Evolutionary conservation across 2,888 invertebrate species (phyloP), one percentile per base, ranked within the genome.

Genomic region (Mycalesis mineus): DNA sequence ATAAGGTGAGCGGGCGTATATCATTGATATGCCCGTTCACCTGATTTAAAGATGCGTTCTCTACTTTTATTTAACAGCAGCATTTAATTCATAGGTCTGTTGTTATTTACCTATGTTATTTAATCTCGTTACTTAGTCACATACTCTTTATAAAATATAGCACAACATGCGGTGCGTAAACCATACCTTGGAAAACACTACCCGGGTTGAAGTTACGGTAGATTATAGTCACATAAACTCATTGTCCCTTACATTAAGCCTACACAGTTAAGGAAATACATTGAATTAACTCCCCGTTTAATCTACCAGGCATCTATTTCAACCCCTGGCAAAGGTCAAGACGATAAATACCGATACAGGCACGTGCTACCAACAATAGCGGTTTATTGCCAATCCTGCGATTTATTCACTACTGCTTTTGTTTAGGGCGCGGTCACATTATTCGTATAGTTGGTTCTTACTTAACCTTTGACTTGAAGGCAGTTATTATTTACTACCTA

Each of bases 331-430:
- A 58, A 53, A 45, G 51, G 47, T 57, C 47, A 45, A 45, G 58
- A 22, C 17, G 39, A 57, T 58, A 54, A 54, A 54, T 42, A 56
- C 8, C 50, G 37, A 31, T 41, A 31, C 45, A 29, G 65, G 70
- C 71, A 65, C 70, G 72, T 67, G 71, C 66, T 63, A 52, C 56
- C 55, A 66, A 70, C 67, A 68, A 70, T 66, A 57, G 61, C 55
- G 58, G 55, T 68, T 69, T 69, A 69, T 65, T 50, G 58, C 60
- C 57, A 58, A 60, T 65, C 64, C 41, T 55, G 42, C 22, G 33
- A 58, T 63, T 65, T 61, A 64, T 61, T 51, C 51, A 45, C 50
- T 58, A 45, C 29, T 48, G 51, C 31, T 52, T 55, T n/a, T 41
- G 28, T 29, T 62, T 45, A 55, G 57, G 58, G 40, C 47, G 37